Evolutionary conservation across 1,140 invertebrate genomes (phyloP).

Genomic region (Macrostomum lignano): DNA sequence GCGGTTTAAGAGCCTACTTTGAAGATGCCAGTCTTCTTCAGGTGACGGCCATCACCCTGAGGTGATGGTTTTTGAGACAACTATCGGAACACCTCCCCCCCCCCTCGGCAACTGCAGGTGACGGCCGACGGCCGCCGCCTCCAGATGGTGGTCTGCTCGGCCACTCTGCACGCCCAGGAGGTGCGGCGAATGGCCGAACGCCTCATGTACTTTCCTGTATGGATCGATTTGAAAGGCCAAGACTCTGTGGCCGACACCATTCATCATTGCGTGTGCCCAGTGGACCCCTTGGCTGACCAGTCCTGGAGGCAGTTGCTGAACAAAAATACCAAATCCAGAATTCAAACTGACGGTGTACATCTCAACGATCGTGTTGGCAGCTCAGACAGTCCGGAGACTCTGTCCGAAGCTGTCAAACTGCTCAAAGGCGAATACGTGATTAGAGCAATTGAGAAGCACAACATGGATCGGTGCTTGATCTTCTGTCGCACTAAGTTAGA

Average conservation of each 20-base stretch:
- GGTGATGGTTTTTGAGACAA: too few relatives aligned
- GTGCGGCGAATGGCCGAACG: conserved; percentile 90
- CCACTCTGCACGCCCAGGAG: conserved; percentile 82
- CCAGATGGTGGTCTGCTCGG: conserved; percentile 93
- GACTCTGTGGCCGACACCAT: conserved; percentile 94
- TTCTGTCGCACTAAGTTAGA: conserved; percentile 95
- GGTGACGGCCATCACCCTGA: too few relatives aligned
- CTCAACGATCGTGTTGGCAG: conserved; percentile 46
- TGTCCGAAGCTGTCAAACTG: conserved; percentile 72
- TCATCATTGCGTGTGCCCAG: conserved; percentile 58
- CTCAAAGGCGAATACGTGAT: conserved; percentile 81
- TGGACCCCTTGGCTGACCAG: conserved; percentile 61
- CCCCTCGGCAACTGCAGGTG: too few relatives aligned
- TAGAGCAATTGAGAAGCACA: conserved; percentile 59
- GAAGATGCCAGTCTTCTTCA: too few relatives aligned
- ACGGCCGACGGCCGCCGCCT: conserved; percentile 58
- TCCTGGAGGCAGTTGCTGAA: conserved; percentile 43
- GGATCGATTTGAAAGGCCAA: conserved; percentile 94
- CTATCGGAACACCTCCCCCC: too few relatives aligned
- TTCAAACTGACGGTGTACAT: conserved; percentile 64
- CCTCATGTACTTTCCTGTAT: conserved; percentile 92
- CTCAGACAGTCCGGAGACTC: conserved; percentile 41
- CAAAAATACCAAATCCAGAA: too few relatives aligned
- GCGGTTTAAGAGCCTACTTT: too few relatives aligned
- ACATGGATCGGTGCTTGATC: conserved; percentile 79